Evolutionary conservation across 1,140 invertebrate genomes (phyloP).

Genomic region (Aleiodes sp.): DNA sequence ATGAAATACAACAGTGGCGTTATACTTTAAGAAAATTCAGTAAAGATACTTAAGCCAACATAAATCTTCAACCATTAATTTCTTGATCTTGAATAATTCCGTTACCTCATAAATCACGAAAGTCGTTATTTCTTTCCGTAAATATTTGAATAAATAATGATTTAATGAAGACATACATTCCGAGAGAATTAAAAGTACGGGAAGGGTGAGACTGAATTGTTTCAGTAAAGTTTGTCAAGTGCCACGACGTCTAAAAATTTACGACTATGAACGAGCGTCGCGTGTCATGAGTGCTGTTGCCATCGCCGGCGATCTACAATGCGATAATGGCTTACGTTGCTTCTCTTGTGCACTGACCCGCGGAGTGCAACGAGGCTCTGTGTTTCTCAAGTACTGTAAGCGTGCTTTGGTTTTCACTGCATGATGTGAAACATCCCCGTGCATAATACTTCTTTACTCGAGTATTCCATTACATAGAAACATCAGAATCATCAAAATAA

Average conservation of each 20-base stretch:
- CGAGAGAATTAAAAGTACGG: too few species aligned
- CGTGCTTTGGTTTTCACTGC: background rate
- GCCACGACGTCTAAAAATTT: slow-evolving; percentile 28
- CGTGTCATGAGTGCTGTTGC: slow-evolving; percentile 29
- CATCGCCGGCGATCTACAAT: slow-evolving; percentile 26
- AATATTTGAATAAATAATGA: too few species aligned
- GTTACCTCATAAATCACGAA: too few species aligned
- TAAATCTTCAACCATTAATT: too few species aligned
- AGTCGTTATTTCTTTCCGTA: too few species aligned
- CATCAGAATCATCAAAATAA: too few species aligned
- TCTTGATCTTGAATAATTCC: too few species aligned
- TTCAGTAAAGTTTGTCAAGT: background rate
- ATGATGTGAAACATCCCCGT: slow-evolving; percentile 16
- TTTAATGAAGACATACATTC: too few species aligned
- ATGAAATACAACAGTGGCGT: background rate
- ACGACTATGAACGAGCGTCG: slow-evolving; percentile 34
- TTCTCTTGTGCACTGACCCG: slow-evolving; percentile 34
- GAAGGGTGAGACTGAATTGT: background rate
- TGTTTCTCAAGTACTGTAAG: background rate
- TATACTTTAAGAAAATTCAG: background rate
- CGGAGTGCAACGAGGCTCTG: slow-evolving; percentile 7
- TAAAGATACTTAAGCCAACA: background rate
- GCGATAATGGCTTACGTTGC: slow-evolving; percentile 33
- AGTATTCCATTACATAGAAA: background rate
- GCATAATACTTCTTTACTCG: background rate